These are phyloP conservation scores for Pelusios castaneus DNA, from an alignment of 2,113 vertebrate species.

Conservation along the genomic window DNA sequence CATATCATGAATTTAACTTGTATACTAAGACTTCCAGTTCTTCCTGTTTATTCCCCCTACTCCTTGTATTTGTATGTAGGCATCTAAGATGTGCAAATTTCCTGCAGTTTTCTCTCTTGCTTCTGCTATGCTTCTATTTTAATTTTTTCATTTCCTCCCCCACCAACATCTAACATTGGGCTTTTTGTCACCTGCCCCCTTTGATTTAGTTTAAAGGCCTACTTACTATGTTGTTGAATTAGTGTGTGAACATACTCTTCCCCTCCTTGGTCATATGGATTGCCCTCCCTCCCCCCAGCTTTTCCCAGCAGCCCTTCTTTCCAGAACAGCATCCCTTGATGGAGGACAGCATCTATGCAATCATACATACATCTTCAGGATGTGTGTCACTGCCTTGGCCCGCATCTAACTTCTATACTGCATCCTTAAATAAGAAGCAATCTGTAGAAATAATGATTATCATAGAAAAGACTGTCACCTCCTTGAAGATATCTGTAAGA, in stretches of 20 bases:
- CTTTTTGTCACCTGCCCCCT: neutral
- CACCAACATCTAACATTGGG: neutral
- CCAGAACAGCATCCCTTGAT: neutral
- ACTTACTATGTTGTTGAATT: neutral
- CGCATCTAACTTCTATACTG: neutral
- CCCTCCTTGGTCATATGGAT: neutral
- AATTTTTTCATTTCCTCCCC: neutral
- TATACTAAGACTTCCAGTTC: neutral
- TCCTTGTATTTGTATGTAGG: neutral
- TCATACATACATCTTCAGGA: neutral
- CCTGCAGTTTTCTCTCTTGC: neutral
- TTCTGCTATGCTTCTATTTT: neutral
- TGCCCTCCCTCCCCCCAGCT: neutral
- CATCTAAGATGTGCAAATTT: neutral
- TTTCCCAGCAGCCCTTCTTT: neutral
- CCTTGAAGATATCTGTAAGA: constrained; percentile 33
- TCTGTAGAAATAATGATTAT: constrained; percentile 32
- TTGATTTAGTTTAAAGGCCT: neutral
- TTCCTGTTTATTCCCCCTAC: neutral
- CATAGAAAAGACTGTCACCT: constrained; percentile 25
- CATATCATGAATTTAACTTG: neutral
- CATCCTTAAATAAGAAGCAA: constrained; percentile 41
- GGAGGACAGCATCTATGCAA: neutral
- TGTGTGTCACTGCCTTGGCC: neutral
- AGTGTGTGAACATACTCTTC: neutral